Evolutionary conservation across 2,888 invertebrate genomes (phyloP).

Genomic region (Ectobius pallidus): DNA sequence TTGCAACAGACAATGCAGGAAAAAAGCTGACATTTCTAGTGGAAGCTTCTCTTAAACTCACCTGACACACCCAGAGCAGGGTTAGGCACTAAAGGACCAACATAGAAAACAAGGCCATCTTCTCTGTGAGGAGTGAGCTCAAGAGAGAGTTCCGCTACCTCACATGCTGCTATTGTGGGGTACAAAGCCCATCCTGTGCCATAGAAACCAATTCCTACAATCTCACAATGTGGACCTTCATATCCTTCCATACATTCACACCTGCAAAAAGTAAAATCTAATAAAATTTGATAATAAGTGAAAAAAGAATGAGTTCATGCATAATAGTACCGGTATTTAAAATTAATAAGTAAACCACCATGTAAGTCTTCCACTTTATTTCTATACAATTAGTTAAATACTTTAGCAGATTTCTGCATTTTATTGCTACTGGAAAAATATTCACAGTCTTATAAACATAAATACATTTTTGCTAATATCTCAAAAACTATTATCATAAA

Average conservation of each 20-base stretch:
- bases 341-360: too few species aligned
- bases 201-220: conserved; percentile 83
- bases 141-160: conserved; percentile 79
- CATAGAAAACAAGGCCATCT: conserved; percentile 87
- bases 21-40: not conserved
- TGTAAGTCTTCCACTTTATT: too few species aligned
- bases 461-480: too few species aligned
- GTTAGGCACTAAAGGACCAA: conserved; percentile 78
- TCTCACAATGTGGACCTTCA: conserved; percentile 90
- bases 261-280: conserved; percentile 50
- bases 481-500: too few species aligned
- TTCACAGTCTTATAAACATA: too few species aligned
- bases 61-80: conserved; percentile 69
- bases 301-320: too few species aligned
- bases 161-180: conserved; percentile 84
- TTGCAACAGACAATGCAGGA: too few species aligned
- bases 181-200: conserved; percentile 95
- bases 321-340: too few species aligned
- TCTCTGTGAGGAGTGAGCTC: conserved; percentile 78
- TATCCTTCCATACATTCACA: conserved; percentile 84
- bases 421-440: too few species aligned
- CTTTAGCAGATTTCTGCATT: too few species aligned
- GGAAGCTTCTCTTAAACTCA: too few species aligned
- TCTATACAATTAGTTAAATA: too few species aligned
- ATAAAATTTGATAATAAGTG: not conserved